phyloP scores from a whole-genome alignment of 2,888 invertebrate genomes.

The Brachyptera putata region DNA sequence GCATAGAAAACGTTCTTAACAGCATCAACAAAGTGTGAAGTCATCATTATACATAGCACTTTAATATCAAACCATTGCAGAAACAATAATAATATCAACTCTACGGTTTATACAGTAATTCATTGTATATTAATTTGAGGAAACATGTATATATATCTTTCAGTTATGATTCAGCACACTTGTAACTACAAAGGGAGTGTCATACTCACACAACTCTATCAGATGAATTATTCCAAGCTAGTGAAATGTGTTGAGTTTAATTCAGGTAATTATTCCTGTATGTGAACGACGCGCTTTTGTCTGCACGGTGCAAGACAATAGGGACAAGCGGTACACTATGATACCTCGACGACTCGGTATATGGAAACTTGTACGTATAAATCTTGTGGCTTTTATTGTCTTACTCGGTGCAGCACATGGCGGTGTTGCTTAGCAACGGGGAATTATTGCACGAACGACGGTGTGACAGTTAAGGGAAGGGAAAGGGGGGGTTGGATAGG shows the following conservation, averaged over 20 bases:
- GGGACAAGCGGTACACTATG: conserved; percentile 8
- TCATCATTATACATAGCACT: too few relatives aligned
- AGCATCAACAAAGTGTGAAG: too few relatives aligned
- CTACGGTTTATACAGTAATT: too few relatives aligned
- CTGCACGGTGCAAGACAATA: not conserved
- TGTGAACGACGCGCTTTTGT: conserved; percentile 5
- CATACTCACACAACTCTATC: conserved; percentile 19
- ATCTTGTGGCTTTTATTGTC: conserved; percentile 21
- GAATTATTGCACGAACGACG: conserved; percentile 15
- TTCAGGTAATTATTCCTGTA: conserved; percentile 21
- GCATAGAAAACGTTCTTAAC: too few relatives aligned
- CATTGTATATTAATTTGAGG: too few relatives aligned
- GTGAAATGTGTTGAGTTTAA: conserved; percentile 20
- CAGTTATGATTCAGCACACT: too few relatives aligned
- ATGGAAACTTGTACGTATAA: conserved; percentile 17
- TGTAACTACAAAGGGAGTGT: too few relatives aligned
- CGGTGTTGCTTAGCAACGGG: conserved; percentile 15
- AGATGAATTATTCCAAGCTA: conserved; percentile 19
- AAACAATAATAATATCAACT: too few relatives aligned
- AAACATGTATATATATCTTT: too few relatives aligned
- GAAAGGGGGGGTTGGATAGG: conserved; percentile 2
- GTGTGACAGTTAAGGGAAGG: not conserved
- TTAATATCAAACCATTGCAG: too few relatives aligned
- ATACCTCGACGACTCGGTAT: not conserved
- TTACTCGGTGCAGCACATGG: not conserved